Evolutionary conservation across 2,888 invertebrate species (phyloP).

Genomic region (Platynereis dumerilii): DNA sequence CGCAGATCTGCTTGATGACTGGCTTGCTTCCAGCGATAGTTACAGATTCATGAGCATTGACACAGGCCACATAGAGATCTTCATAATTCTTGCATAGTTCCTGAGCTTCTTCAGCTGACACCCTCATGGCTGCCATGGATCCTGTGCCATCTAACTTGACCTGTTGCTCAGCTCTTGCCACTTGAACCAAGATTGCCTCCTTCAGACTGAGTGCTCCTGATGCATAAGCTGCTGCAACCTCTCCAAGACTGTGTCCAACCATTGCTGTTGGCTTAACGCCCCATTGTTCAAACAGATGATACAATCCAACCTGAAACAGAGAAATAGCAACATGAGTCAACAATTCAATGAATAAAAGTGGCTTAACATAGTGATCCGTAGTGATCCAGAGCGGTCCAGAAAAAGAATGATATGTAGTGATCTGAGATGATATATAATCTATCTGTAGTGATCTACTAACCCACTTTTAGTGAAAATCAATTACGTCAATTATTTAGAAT

Average conservation of each 20-base stretch:
- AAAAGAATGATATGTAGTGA: no score
- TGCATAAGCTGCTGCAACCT: conserved; percentile 26
- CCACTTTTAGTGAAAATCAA: no score
- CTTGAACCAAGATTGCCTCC: conserved; percentile 22
- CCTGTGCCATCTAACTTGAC: conserved; percentile 26
- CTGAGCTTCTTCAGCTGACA: conserved; percentile 22
- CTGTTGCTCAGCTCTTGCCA: conserved; percentile 20
- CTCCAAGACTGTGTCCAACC: conserved; percentile 30
- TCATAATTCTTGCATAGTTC: conserved; percentile 13
- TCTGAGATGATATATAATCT: no score
- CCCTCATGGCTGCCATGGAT: conserved; percentile 31
- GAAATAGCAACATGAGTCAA: no score
- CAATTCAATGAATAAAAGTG: no score
- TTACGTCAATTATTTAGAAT: no score
- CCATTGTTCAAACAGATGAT: conserved; percentile 16
- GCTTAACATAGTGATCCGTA: no score
- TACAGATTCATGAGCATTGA: conserved; percentile 27
- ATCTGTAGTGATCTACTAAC: no score
- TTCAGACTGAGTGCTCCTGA: conserved; percentile 25
- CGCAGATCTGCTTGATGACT: conserved; percentile 18
- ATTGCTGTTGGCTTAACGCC: conserved; percentile 22
- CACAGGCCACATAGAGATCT: conserved; percentile 31
- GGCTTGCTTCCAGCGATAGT: conserved; percentile 29
- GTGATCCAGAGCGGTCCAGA: no score
- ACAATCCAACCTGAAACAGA: conserved; percentile 14